Evolutionary conservation across 2,797 vertebrate species (phyloP), one percentile per base, ranked within the genome.

Genomic region (Lindbergichthys nudifrons): DNA sequence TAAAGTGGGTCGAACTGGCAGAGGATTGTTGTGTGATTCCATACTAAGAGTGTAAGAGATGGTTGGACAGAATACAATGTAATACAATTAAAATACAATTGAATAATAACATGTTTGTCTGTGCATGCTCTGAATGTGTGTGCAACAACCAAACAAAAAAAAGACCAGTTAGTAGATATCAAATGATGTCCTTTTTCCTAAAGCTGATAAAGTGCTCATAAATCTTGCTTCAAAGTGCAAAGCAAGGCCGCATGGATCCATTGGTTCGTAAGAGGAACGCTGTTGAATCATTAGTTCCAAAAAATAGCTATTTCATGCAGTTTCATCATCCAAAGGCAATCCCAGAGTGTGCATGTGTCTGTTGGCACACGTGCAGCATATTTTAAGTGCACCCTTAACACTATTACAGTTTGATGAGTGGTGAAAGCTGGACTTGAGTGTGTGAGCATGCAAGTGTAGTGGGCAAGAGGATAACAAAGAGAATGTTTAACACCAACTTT

Each of bases 271-370:
- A 48, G 75, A 82, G 54, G 79, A 86, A 80, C n/a, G 68, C 65
- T 62, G 75, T 71, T 53, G 70, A 87, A 82, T 88, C 85, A 87
- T 90, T 91, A 90, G 73, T 75, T 85, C 78, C 53, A 80, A 83
- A 86, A 87, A 86, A 78, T 58, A 80, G 51, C 19, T 10, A 65
- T 93, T 93, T 92, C 92, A 87, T 39, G 11, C 21, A 18, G 67
- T 92, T 92, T 90, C 92, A 91, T 93, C 90, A 93, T 88, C 75
- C 73, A 61, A 65, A 82, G 78, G 77, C 75, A 80, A 70, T 82
- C 48, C 70, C 64, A 23, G 57, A 68, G 23, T 69, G 65, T 75
- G 11, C 46, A 26, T 68, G 46, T 79, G 62, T 77, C 56, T 64
- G 50, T 70, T 69, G 63, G 67, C 52, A 63, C 58, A 76, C 39